These are phyloP conservation scores for Mya arenaria DNA, from an alignment of 1,140 invertebrate genomes.

Conservation along the genomic window DNA sequence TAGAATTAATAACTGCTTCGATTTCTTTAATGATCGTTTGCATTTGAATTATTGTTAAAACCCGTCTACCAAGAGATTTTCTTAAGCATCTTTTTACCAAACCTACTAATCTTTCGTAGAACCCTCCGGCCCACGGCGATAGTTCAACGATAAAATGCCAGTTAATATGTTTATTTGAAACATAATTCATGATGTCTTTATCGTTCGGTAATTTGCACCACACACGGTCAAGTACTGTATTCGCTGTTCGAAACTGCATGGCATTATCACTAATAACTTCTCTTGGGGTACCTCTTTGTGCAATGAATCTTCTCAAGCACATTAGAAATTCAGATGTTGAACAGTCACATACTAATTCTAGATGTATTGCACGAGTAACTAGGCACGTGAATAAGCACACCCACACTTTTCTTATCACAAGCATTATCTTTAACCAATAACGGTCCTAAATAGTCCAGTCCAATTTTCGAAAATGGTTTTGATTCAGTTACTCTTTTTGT, in stretches of 20 bases:
- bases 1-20: constrained; percentile 39
- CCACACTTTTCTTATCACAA: constrained; percentile 10
- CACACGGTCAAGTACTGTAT: too few species aligned
- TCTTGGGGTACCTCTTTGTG: neutral
- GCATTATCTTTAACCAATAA: neutral
- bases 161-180: constrained; percentile 2
- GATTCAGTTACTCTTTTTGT: neutral
- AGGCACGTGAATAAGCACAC: constrained; percentile 29
- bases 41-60: constrained; percentile 11
- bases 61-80: constrained; percentile 2
- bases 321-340: constrained; percentile 3
- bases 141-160: constrained; percentile 14
- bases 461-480: neutral
- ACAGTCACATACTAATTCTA: constrained; percentile 6
- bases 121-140: constrained; percentile 13
- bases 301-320: constrained; percentile 8
- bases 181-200: neutral
- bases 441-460: constrained; percentile 2
- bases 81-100: constrained; percentile 13
- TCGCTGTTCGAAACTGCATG: too few species aligned
- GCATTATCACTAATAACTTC: too few species aligned
- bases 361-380: constrained; percentile 15
- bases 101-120: constrained; percentile 25
- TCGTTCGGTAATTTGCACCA: too few species aligned
- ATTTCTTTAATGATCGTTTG: constrained; percentile 39